A percentile compares a stretch with the other conserved stretches of the same genome.
Evolutionary conservation across 2,888 invertebrate genomes (phyloP).

Genomic region (Onthophagus sagittarius): DNA sequence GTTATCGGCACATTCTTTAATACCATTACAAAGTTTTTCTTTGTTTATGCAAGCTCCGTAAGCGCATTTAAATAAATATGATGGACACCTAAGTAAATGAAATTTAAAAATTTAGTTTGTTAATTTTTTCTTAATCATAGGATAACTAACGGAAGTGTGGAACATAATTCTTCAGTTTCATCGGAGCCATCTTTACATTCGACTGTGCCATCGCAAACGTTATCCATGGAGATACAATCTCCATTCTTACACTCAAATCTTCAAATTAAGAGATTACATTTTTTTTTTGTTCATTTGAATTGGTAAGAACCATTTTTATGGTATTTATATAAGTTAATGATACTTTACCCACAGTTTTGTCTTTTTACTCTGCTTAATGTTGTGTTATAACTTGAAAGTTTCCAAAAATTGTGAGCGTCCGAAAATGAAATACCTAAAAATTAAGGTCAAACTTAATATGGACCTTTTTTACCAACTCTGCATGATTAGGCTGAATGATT

Average conservation of each 20-base stretch:
- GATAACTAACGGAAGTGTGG: slow-evolving; percentile 26
- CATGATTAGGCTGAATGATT: too few species aligned
- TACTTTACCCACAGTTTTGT: not conserved
- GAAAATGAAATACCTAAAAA: not conserved
- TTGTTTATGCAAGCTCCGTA: slow-evolving; percentile 39
- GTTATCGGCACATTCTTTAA: slow-evolving; percentile 48
- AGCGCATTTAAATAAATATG: slow-evolving; percentile 35
- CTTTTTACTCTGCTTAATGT: not conserved
- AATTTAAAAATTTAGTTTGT: not conserved
- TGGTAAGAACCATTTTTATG: not conserved
- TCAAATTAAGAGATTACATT: slow-evolving; percentile 25
- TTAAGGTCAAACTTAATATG: too few species aligned
- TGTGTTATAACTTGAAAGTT: not conserved
- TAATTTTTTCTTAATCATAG: not conserved
- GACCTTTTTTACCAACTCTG: too few species aligned
- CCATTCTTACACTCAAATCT: slow-evolving; percentile 61
- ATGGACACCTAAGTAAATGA: slow-evolving; percentile 30
- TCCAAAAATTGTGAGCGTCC: not conserved
- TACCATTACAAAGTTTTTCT: slow-evolving; percentile 15
- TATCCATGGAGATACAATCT: slow-evolving; percentile 57
- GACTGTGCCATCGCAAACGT: slow-evolving; percentile 31
- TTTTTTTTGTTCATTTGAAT: not conserved
- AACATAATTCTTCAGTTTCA: slow-evolving; percentile 28
- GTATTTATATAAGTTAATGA: not conserved
- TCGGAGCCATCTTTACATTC: slow-evolving; percentile 35